Conservation (phyloP, 2,797 vertebrate species). For the Anolis apletophallus region DNA sequence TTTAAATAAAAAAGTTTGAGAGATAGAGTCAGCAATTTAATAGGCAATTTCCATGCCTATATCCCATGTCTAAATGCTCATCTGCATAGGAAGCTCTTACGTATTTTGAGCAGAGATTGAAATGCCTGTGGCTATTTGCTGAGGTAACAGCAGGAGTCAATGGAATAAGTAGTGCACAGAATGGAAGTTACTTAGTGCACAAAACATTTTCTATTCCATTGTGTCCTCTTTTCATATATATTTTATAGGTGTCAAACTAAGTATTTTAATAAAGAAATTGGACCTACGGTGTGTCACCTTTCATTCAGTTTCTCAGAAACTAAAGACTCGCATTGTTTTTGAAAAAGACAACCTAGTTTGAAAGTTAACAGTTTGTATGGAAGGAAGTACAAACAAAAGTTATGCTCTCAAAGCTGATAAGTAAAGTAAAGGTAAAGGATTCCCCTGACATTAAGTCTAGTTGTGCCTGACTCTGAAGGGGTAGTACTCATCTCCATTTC, state of each 20-base stretch:
- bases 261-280: conserved; percentile 48
- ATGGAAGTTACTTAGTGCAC: background rate
- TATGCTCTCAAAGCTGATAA: conserved; percentile 51
- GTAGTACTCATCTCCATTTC: no score
- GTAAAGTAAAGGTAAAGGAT: no score
- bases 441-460: no score
- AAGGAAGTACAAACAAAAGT: conserved; percentile 49
- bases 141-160: background rate
- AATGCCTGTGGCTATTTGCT: background rate
- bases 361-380: background rate
- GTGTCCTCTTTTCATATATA: background rate
- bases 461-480: no score
- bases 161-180: background rate
- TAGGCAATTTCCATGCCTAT: background rate
- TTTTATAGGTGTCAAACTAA: conserved; percentile 23
- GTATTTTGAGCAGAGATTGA: conserved; percentile 12
- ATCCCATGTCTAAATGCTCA: conserved; percentile 3
- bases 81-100: background rate
- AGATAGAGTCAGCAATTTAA: conserved; percentile 5
- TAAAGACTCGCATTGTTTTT: conserved; percentile 46
- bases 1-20: background rate
- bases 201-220: conserved; percentile 15
- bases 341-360: conserved; percentile 26
- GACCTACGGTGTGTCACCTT: conserved; percentile 36
- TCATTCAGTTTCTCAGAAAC: conserved; percentile 46